Evolutionary conservation across 2,888 invertebrate genomes (phyloP), one percentile per base, ranked within the genome.

Genomic region (Pollenia labialis): DNA sequence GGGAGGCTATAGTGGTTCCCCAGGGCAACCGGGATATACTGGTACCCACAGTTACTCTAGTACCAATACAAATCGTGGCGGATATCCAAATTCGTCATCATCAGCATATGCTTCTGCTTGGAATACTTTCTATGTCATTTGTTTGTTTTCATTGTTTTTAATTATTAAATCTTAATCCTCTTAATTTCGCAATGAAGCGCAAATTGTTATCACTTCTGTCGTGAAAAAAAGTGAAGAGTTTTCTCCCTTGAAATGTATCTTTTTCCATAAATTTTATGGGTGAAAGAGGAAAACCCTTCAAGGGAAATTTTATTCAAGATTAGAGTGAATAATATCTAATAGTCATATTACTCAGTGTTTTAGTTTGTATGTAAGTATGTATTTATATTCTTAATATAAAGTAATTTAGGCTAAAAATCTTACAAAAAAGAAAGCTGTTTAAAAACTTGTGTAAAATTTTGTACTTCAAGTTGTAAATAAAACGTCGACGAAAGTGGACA

Each of bases 81-180:
- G 23, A n/a, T 18, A n/a, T 16, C 12, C 12, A 2, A 54, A 32
- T 32, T 77, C 76, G 12, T 81, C 86, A 0, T 60, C 87, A 50
- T 81, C 87, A 11, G 40, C 81, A 6, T 77, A 81, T n/a, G 56
- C 86, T 52, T 58, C 69, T 18, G 76, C 84, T 56, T 87, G 87
- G 81, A 87, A 64, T 14, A 84, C 87, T 48, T 81, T 87, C 56
- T 84, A 84, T 69, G 44, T 87, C 0, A 64, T 84, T 69, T 77
- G 81, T 18, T 69, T 87, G 23, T 77, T 87, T 58, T 60, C 81
- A 1, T 64, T 84, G 68, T 77, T 81, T 60, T 48, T 82, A 56
- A 60, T 81, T 10, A 50, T 87, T 18, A 84, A 77, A 58, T 68
- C 52, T 40, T 84, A 72, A 81, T 11, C 14, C 23, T 56, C 18